These are phyloP conservation scores for Bradysia coprophila DNA, from an alignment of 1,140 invertebrate species.

Conservation along the genomic window DNA sequence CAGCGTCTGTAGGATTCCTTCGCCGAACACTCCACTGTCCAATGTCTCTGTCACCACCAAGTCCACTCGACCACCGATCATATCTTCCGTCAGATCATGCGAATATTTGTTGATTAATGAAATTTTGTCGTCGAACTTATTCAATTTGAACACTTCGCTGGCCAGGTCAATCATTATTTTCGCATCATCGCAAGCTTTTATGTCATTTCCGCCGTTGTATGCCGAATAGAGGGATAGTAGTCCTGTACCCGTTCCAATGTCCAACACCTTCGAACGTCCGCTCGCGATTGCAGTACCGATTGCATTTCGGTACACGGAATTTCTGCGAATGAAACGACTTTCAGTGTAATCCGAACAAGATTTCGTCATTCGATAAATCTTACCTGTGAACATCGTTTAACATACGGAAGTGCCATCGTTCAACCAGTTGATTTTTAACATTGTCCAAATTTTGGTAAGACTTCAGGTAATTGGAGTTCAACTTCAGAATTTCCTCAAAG, in stretches of 20 bases:
- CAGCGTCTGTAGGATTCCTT: slow-evolving; percentile 43
- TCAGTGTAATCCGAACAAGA: too few relatives aligned
- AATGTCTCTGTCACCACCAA: slow-evolving; percentile 58
- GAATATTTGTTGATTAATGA: slow-evolving; percentile 30
- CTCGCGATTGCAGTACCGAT: slow-evolving; percentile 33
- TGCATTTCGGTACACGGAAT: slow-evolving; percentile 40
- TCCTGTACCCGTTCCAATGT: slow-evolving; percentile 58
- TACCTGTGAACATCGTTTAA: slow-evolving; percentile 48
- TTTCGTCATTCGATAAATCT: too few relatives aligned
- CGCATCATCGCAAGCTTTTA: slow-evolving; percentile 44
- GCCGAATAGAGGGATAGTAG: slow-evolving; percentile 47
- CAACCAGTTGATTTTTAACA: slow-evolving; percentile 28
- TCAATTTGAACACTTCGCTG: slow-evolving; percentile 29
- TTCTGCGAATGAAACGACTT: too few relatives aligned
- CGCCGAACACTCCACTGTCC: slow-evolving; percentile 60
- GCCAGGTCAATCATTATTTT: slow-evolving; percentile 39
- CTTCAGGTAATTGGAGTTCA: slow-evolving; percentile 14
- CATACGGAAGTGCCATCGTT: slow-evolving; percentile 69
- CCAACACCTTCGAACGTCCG: slow-evolving; percentile 31
- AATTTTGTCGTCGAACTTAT: slow-evolving; percentile 22
- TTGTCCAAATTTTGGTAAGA: slow-evolving; percentile 24
- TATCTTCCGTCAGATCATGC: slow-evolving; percentile 28
- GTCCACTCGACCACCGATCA: slow-evolving; percentile 36
- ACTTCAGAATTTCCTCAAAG: background rate
- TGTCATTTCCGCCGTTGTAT: slow-evolving; percentile 27